A percentile compares a stretch with the other conserved stretches of the same genome.
phyloP scores from a whole-genome alignment of 1,140 invertebrate species.

The Musca vetustissima region DNA sequence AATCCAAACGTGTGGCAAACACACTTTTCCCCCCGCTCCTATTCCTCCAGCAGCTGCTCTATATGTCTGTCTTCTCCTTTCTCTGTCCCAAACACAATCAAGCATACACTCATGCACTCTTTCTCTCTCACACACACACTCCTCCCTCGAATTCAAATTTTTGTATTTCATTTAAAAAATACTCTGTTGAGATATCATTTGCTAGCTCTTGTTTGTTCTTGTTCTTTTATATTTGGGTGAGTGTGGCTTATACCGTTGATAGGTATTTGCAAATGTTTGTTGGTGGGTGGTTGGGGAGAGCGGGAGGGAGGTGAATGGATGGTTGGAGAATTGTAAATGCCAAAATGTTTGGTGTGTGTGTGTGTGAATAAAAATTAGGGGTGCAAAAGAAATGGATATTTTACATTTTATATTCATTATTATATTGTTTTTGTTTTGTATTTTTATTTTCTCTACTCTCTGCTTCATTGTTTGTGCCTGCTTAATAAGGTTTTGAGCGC shows the following conservation, averaged over 20 bases:
- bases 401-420: not conserved
- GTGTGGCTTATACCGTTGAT: too few relatives aligned
- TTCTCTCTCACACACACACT: not conserved
- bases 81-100: not conserved
- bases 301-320: too few relatives aligned
- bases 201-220: too few relatives aligned
- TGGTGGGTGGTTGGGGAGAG: not conserved
- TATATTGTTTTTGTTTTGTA: constrained; percentile 1
- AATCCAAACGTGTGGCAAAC: constrained; percentile 16
- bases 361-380: constrained; percentile 23
- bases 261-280: not conserved
- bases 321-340: constrained; percentile 6
- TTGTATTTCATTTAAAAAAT: too few relatives aligned
- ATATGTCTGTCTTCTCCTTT: not conserved
- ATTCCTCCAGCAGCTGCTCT: too few relatives aligned
- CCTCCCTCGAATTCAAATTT: not conserved
- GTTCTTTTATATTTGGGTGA: too few relatives aligned
- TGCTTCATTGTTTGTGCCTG: too few relatives aligned
- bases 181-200: too few relatives aligned
- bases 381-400: constrained; percentile 18
- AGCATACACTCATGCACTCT: too few relatives aligned
- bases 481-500: too few relatives aligned
- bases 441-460: not conserved
- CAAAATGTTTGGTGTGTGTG: too few relatives aligned
- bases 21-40: constrained; percentile 5